Evolutionary conservation across 1,140 invertebrate genomes (phyloP).

Genomic region (Dendrolimus punctatus): DNA sequence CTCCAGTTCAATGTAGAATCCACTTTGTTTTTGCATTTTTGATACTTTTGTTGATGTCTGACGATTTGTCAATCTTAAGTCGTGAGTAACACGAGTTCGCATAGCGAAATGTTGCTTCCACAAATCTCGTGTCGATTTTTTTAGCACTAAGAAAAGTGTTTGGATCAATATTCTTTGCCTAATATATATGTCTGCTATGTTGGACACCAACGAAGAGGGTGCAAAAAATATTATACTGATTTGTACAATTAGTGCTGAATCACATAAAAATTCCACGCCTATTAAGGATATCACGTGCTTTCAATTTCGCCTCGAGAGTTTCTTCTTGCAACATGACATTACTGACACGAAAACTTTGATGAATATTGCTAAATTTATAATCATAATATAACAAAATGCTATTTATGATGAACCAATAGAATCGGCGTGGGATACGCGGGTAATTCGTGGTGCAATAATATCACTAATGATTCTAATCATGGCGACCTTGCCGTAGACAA

Average conservation of each 20-base stretch:
- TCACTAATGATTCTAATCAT: constrained; percentile 3
- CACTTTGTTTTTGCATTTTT: too few species aligned
- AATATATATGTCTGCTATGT: neutral
- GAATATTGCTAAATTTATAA: constrained; percentile 7
- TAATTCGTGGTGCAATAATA: constrained; percentile 2
- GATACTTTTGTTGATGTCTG: neutral
- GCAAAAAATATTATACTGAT: neutral
- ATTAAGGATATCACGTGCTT: constrained; percentile 13
- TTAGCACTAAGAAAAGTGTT: constrained; percentile 5
- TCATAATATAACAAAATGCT: constrained; percentile 1
- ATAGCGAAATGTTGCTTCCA: constrained; percentile 1
- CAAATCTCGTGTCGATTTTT: constrained; percentile 1
- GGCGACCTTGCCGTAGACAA: constrained; percentile 5
- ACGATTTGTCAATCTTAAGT: neutral
- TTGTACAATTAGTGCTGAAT: constrained; percentile 11
- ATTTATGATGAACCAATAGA: neutral
- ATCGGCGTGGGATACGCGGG: neutral
- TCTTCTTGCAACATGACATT: constrained; percentile 9
- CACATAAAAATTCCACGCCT: constrained; percentile 18
- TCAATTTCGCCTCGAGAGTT: constrained; percentile 6
- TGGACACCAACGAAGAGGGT: neutral
- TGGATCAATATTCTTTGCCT: constrained; percentile 5
- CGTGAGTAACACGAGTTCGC: neutral
- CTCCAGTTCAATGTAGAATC: too few species aligned
- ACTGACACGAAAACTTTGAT: constrained; percentile 7